Percentiles rank a stretch among this genome's conserved stretches.
These are phyloP conservation scores for Scaptomyza reducta DNA, from an alignment of 2,888 invertebrate species.

Conservation along the genomic window DNA sequence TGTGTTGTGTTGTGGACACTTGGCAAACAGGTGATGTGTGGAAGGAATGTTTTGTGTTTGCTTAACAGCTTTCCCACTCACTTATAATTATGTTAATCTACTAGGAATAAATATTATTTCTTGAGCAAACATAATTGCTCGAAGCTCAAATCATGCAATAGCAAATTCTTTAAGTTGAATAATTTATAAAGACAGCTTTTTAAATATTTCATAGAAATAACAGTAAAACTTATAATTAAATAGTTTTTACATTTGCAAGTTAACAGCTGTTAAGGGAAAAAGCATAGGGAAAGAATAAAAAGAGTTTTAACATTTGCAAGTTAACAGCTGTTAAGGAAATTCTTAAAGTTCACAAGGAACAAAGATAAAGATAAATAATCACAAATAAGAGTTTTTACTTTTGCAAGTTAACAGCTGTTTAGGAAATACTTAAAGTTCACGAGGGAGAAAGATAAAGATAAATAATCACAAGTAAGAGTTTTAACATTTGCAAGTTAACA, in stretches of 20 bases:
- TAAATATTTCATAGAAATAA: background rate
- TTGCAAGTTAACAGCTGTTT: background rate
- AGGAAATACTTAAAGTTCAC: background rate
- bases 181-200: background rate
- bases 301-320: too few species aligned
- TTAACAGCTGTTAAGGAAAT: too few species aligned
- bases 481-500: too few species aligned
- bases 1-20: conserved; percentile 44
- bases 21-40: conserved; percentile 65
- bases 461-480: too few species aligned
- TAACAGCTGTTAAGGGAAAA: too few species aligned
- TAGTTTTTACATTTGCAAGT: background rate
- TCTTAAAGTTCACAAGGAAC: too few species aligned
- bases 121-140: conserved; percentile 47
- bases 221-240: background rate
- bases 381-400: too few species aligned
- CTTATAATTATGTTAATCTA: conserved; percentile 48
- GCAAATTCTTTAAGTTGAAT: background rate
- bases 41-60: conserved; percentile 30
- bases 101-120: conserved; percentile 43
- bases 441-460: too few species aligned
- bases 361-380: too few species aligned
- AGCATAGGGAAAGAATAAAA: too few species aligned
- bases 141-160: background rate
- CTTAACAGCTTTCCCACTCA: conserved; percentile 47